These are phyloP conservation scores for Empidonax alnorum DNA, from an alignment of 2,113 vertebrate species.

Conservation along the genomic window DNA sequence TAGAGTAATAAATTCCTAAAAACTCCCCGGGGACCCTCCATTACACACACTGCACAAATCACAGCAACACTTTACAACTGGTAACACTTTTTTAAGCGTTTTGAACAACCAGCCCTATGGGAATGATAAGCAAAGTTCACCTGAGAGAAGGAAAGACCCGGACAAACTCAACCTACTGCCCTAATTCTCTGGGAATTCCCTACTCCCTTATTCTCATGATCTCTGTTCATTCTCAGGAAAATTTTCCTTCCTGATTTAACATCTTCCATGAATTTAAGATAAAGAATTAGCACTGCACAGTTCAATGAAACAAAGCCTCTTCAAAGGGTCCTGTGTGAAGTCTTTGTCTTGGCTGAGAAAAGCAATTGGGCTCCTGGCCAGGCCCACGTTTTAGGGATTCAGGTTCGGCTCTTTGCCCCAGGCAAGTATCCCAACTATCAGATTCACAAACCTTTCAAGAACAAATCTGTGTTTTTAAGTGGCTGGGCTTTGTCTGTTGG, in stretches of 20 bases:
- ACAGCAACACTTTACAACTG: neutral
- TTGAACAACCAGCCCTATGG: neutral
- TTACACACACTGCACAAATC: neutral
- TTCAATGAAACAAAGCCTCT: slow-evolving; percentile 15
- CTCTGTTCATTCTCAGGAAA: neutral
- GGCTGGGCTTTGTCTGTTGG: neutral
- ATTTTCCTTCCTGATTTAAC: neutral
- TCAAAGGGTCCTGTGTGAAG: slow-evolving; percentile 40
- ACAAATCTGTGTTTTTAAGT: neutral
- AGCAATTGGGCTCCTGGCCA: slow-evolving; percentile 20
- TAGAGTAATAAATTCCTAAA: neutral
- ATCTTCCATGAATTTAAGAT: slow-evolving; percentile 1
- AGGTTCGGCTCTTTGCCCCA: neutral
- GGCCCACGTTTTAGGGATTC: neutral
- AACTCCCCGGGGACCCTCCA: neutral
- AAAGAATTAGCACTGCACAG: neutral
- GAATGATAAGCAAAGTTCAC: neutral
- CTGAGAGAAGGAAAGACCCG: neutral
- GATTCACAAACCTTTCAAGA: neutral
- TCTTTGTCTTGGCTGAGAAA: slow-evolving; percentile 27
- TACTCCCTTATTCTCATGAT: neutral
- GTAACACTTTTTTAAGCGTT: neutral
- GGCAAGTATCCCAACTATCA: neutral
- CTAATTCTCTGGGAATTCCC: neutral
- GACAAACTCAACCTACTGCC: neutral